Conservation (phyloP, 2,797 vertebrate species). For the Fistularia tabacaria region DNA sequence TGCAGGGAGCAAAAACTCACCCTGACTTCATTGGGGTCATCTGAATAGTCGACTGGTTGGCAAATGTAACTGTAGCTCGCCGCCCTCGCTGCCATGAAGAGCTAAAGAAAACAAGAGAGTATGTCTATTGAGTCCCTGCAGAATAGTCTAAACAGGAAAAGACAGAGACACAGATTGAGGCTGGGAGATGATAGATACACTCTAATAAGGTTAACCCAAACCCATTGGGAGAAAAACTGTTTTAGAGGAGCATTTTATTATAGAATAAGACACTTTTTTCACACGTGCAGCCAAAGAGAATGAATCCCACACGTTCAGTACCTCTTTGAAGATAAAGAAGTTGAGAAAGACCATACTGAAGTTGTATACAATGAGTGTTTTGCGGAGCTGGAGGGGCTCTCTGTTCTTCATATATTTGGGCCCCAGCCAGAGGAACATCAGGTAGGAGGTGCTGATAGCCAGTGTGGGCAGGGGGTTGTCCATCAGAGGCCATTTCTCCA, state of each 20-base stretch:
- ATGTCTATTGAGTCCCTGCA: slow-evolving; percentile 4
- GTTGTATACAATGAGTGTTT: slow-evolving; percentile 92
- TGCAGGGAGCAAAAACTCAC: slow-evolving; percentile 72
- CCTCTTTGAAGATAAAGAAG: slow-evolving; percentile 99
- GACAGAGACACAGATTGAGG: not conserved
- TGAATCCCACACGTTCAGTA: slow-evolving; percentile 30
- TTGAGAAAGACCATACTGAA: slow-evolving; percentile 99
- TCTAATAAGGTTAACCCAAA: slow-evolving; percentile 16
- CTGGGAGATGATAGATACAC: not conserved
- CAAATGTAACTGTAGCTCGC: slow-evolving; percentile 98
- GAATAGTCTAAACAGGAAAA: slow-evolving; percentile 2
- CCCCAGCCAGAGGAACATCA: slow-evolving; percentile 95
- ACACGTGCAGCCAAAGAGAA: not conserved
- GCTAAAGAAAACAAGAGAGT: slow-evolving; percentile 67
- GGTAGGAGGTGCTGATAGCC: slow-evolving; percentile 92
- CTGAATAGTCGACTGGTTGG: slow-evolving; percentile 92
- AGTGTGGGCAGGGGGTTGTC: slow-evolving; percentile 90
- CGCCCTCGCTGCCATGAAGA: slow-evolving; percentile 89
- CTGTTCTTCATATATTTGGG: slow-evolving; percentile 96
- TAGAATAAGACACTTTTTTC: not conserved
- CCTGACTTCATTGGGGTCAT: slow-evolving; percentile 98
- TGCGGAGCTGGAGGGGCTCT: slow-evolving; percentile 93
- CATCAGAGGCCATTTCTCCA: slow-evolving; percentile 97
- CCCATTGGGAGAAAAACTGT: slow-evolving; percentile 1
- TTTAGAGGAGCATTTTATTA: not conserved